Conservation (phyloP, 2,888 invertebrate genomes). For the Sceliomorpha sp. region DNA sequence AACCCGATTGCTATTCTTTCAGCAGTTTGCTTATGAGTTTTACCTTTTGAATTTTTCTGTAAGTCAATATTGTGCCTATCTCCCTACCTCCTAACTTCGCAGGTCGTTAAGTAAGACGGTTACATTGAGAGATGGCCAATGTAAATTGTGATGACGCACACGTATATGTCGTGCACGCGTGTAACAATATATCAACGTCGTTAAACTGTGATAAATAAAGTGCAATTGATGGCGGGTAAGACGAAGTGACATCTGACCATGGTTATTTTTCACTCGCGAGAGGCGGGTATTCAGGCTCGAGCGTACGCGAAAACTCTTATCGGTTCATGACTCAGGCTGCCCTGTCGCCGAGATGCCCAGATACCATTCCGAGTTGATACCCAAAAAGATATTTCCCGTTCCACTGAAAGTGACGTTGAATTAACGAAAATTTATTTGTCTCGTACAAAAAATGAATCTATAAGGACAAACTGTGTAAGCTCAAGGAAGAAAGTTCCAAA, state of each 20-base stretch:
- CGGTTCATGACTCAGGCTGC: constrained; percentile 8
- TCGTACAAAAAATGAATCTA: neutral
- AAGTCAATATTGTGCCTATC: neutral
- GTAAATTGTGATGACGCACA: constrained; percentile 76
- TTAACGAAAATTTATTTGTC: neutral
- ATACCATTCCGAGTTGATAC: neutral
- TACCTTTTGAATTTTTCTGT: neutral
- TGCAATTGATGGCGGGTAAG: constrained; percentile 70
- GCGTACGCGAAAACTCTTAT: constrained; percentile 60
- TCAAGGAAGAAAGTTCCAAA: too few relatives aligned
- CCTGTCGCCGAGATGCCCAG: constrained; percentile 2
- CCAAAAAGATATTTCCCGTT: neutral
- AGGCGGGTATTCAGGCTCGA: constrained; percentile 15
- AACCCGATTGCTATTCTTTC: too few relatives aligned
- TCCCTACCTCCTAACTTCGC: constrained; percentile 10
- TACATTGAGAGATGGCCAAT: constrained; percentile 77
- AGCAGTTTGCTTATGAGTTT: too few relatives aligned
- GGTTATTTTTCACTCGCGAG: constrained; percentile 64
- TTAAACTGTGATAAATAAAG: constrained; percentile 79
- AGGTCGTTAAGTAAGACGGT: constrained; percentile 76
- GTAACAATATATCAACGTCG: constrained; percentile 77
- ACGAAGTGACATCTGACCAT: constrained; percentile 38
- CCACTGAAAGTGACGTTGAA: neutral
- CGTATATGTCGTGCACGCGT: constrained; percentile 68
- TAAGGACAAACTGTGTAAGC: neutral